phyloP scores from a whole-genome alignment of 2,888 invertebrate genomes.

The Plusia festucae region DNA sequence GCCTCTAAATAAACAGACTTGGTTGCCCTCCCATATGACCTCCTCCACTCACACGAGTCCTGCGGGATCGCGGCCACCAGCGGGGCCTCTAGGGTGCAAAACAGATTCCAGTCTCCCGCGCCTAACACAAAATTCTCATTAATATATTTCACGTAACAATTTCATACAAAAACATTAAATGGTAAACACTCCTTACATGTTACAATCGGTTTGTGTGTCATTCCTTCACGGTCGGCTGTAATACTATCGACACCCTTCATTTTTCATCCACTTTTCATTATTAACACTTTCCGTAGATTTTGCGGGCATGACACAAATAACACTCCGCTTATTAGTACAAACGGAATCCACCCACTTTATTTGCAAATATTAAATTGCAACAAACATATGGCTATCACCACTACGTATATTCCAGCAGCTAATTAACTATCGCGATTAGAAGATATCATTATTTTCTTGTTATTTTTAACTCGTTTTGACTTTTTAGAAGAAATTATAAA shows the following conservation, averaged over 20 bases:
- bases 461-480: slow-evolving; percentile 63
- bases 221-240: slow-evolving; percentile 86
- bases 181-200: slow-evolving; percentile 90
- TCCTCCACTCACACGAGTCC: slow-evolving; percentile 97
- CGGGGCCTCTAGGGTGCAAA: slow-evolving; percentile 94
- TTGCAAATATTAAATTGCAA: slow-evolving; percentile 51
- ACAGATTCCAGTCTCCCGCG: slow-evolving; percentile 95
- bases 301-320: slow-evolving; percentile 83
- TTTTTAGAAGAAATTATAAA: slow-evolving; percentile 68
- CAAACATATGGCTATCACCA: slow-evolving; percentile 26
- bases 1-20: slow-evolving; percentile 95
- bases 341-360: slow-evolving; percentile 84
- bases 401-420: slow-evolving; percentile 22
- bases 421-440: slow-evolving; percentile 35
- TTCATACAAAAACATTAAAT: slow-evolving; percentile 28
- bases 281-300: slow-evolving; percentile 75
- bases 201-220: slow-evolving; percentile 92
- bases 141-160: slow-evolving; percentile 22
- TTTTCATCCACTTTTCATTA: slow-evolving; percentile 82
- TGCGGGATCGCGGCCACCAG: slow-evolving; percentile 94
- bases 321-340: slow-evolving; percentile 67
- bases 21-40: slow-evolving; percentile 96
- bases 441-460: slow-evolving; percentile 45
- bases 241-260: slow-evolving; percentile 90
- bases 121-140: slow-evolving; percentile 84